These are phyloP conservation scores for Potorous gilbertii DNA, from an alignment of 2,797 vertebrate species.

Conservation along the genomic window DNA sequence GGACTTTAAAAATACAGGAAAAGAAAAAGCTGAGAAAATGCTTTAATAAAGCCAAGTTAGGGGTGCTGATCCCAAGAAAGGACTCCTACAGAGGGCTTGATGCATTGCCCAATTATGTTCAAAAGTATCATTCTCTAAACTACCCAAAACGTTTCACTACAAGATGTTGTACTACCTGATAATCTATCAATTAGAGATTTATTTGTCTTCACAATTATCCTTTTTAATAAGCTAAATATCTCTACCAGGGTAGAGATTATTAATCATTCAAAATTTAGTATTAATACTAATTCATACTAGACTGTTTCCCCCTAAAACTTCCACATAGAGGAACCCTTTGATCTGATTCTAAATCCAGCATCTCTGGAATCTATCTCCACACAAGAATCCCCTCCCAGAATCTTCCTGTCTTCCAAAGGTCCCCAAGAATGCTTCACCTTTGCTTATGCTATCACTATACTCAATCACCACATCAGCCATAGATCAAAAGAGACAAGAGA, in stretches of 20 bases:
- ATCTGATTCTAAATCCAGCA: background rate
- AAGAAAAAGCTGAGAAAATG: background rate
- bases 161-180: conserved; percentile 2
- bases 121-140: background rate
- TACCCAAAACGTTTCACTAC: conserved; percentile 32
- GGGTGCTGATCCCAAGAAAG: background rate
- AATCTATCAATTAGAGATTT: conserved; percentile 28
- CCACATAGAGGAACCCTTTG: background rate
- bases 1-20: background rate
- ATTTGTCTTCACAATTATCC: conserved; percentile 19
- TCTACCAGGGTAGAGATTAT: background rate
- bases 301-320: background rate
- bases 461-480: background rate
- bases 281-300: conserved; percentile 1
- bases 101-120: background rate
- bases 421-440: background rate
- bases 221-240: conserved; percentile 1
- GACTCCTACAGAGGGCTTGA: background rate
- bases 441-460: background rate
- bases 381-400: background rate
- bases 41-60: background rate
- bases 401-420: background rate
- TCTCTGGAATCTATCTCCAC: background rate
- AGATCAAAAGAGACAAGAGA: background rate
- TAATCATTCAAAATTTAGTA: conserved; percentile 12